Conservation (phyloP, 2,113 vertebrate species). For the Malaclemys terrapin region DNA sequence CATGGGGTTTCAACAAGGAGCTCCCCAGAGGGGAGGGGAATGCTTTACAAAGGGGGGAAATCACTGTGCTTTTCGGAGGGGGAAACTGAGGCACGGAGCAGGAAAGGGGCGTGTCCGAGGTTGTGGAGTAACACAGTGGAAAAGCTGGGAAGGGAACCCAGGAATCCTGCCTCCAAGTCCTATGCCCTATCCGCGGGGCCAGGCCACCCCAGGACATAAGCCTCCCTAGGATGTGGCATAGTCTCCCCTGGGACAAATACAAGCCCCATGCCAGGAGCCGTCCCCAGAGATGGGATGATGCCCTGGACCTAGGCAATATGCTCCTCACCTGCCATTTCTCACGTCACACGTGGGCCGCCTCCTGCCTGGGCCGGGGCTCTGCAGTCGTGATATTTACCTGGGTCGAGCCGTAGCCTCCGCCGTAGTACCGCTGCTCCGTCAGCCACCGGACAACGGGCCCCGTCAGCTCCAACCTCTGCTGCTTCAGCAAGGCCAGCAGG, state of each 20-base stretch:
- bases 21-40: background rate
- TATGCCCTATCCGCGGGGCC: background rate
- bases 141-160: background rate
- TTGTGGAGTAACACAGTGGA: background rate
- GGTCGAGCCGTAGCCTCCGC: conserved; percentile 85
- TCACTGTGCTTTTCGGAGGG: background rate
- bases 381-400: conserved; percentile 73
- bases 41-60: background rate
- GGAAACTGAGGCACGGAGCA: background rate
- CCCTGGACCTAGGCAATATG: background rate
- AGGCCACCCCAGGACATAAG: background rate
- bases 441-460: conserved; percentile 82
- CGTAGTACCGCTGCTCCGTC: conserved; percentile 76
- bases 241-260: background rate
- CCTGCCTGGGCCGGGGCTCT: background rate
- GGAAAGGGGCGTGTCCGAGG: accelerated
- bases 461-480: conserved; percentile 65
- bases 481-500: conserved; percentile 82
- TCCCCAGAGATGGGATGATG: background rate
- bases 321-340: too few relatives aligned
- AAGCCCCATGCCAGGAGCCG: background rate
- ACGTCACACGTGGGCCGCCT: background rate
- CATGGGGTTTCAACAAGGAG: background rate
- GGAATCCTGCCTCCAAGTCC: background rate
- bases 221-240: background rate